phyloP scores from a whole-genome alignment of 2,113 vertebrate genomes.

The Nibea coibor region DNA sequence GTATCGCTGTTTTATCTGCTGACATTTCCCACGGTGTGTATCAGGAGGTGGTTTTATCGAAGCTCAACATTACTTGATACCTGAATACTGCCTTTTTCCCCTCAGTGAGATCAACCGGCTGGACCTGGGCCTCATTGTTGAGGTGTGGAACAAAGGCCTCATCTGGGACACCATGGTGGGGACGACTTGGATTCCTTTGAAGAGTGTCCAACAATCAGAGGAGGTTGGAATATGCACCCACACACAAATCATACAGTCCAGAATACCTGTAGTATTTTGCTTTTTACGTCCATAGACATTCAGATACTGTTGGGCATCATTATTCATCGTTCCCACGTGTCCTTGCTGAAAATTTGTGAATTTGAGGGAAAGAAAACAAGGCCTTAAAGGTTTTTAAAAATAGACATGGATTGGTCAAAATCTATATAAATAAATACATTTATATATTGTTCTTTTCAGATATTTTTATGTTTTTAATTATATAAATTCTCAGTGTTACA shows the following conservation, averaged over 20 bases:
- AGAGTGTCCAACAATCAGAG: slow-evolving; percentile 91
- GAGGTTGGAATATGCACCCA: slow-evolving; percentile 83
- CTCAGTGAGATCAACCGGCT: slow-evolving; percentile 94
- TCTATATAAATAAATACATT: no score
- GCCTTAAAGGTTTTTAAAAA: no score
- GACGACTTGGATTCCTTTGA: slow-evolving; percentile 93
- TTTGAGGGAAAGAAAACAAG: no score
- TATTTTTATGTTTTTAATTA: no score
- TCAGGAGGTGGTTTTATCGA: neutral
- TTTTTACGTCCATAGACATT: neutral
- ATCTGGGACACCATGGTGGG: slow-evolving; percentile 99
- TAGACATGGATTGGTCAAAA: no score
- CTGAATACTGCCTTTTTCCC: slow-evolving; percentile 5
- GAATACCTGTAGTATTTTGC: neutral
- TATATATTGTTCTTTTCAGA: no score
- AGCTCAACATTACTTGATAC: slow-evolving; percentile 9
- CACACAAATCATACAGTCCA: neutral
- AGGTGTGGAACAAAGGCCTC: slow-evolving; percentile 99
- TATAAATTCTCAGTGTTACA: no score
- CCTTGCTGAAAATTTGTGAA: no score
- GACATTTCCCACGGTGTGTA: slow-evolving; percentile 7
- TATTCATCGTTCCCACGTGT: no score
- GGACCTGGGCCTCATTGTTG: slow-evolving; percentile 96
- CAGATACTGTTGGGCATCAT: neutral
- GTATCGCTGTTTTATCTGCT: slow-evolving; percentile 1